Base-by-base conservation (phyloP, 2,888 invertebrate genomes). In the Dryococelus australis region DNA sequence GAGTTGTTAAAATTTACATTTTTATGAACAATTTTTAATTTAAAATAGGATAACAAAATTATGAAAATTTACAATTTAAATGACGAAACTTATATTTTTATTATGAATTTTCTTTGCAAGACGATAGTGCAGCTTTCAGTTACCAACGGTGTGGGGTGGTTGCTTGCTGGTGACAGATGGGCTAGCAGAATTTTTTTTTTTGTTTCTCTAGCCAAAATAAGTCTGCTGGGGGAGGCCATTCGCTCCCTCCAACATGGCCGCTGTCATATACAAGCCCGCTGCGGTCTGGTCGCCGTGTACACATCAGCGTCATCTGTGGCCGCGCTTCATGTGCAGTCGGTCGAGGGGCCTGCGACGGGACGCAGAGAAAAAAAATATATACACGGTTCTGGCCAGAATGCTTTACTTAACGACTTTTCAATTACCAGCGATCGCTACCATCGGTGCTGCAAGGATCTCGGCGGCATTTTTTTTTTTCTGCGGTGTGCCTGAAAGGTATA, bases 101-200 rank as follows among this genome's bases (percentile, higher is more conserved):
- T 65, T 12, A 65, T 8, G 16, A 9, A 20, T 65, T n/a, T 65
- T 20, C 65, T n/a, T 65, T 65, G 65, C n/a, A 65, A 10, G 65
- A 6, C 2, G n/a, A 24, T 24, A 65, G 8, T 20, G n/a, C 4
- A 65, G 13, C 65, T 65, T 65, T 16, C 24, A 10, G 65, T 65
- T 24, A n/a, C 65, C 65, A 65, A 1, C 65, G 24, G 65, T 65
- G 24, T 65, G 24, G 47, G 3, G n/a, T 24, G 65, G 10, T 12
- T 65, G 65, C 65, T n/a, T 65, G 65, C 65, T 24, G 65, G 65
- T 65, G 65, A 65, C 65, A 65, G 65, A 65, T 65, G 65, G 65
- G 65, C n/a, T 9, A 24, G 13, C 8, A 20, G n/a, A 0, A n/a
- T n/a, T 16, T 65, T 65, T 65, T 65, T 65, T 51, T 1, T 20